Base-by-base conservation (phyloP, 1,140 invertebrate genomes). In the Brevipalpus yothersi region DNA sequence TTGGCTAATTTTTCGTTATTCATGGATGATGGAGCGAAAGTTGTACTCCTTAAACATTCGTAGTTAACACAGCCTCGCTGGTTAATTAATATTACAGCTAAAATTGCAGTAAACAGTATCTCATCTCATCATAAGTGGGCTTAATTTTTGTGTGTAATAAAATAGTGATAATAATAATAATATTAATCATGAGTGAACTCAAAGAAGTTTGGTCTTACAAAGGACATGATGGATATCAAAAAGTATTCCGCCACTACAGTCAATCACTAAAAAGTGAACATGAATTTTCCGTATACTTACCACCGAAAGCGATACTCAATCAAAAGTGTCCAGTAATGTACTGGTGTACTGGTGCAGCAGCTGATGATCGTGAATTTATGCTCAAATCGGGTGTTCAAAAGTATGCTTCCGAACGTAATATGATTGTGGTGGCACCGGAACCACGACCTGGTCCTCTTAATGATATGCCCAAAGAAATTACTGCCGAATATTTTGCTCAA, bases 391-490 rank as follows among this genome's bases (percentile, higher is more conserved):
- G 54, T 13, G 21, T 96, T 82, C 68, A 64, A 94, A 41, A 91
- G 88, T 81, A 80, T 67, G 90, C 90, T 56, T 76, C 85, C 39
- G 74, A 90, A 68, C 74, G 85, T 69, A 80, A 82, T 13, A 71
- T 94, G 1, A 80, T 90, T 63, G 77, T 96, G 51, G 83, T 97
- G 2, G 81, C 81, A 64, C 91, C 93, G 9, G 93, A 97, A 51
- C 49, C 49, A 13, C n/a, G 69, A 97, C 93, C 0, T 95, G 90
- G 68, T 92, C 93, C 49, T n/a, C 21, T 51, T 7, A 51, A 51
- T 17, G 49, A 10, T 77, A 80, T 65, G 86, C 84, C 12, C 3
- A 68, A 70, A 23, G 80, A 51, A 17, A 51, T 51, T n/a, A 19
- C 49, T 13, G n/a, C 49, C 49, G 21, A 51, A 17, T 51, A 51